Percentiles rank a stretch among this genome's conserved stretches.
Conservation (phyloP, 2,888 invertebrate genomes). For the Cerastis leucographa region DNA sequence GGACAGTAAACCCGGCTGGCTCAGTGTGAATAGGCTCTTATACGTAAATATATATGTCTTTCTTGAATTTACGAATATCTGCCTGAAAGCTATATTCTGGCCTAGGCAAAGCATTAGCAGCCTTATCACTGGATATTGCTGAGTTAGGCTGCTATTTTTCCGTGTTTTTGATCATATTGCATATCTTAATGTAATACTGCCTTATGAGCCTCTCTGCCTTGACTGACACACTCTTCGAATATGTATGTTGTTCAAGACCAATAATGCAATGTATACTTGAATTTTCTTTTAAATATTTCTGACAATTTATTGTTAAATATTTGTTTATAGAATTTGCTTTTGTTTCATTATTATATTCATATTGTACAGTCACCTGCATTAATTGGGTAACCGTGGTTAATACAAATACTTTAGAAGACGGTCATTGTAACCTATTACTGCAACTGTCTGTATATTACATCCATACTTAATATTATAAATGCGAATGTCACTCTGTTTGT, state of each 20-base stretch:
- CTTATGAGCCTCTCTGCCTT: slow-evolving; percentile 25
- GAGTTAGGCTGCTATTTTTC: slow-evolving; percentile 15
- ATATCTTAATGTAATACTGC: slow-evolving; percentile 28
- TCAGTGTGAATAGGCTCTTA: slow-evolving; percentile 2
- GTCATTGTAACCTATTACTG: slow-evolving; percentile 7
- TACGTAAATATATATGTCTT: slow-evolving; percentile 28
- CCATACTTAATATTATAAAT: no score
- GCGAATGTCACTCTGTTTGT: no score
- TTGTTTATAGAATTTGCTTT: not conserved
- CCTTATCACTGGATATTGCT: not conserved
- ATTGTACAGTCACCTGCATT: slow-evolving; percentile 14
- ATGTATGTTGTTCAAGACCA: slow-evolving; percentile 41
- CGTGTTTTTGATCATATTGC: slow-evolving; percentile 20
- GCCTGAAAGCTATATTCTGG: slow-evolving; percentile 19
- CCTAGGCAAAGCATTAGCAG: slow-evolving; percentile 18
- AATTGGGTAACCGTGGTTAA: not conserved
- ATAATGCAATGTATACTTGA: slow-evolving; percentile 2
- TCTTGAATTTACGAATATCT: slow-evolving; percentile 11
- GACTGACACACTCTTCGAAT: slow-evolving; percentile 42
- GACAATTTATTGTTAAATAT: not conserved
- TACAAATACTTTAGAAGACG: not conserved
- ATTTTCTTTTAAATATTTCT: not conserved
- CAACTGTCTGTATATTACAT: slow-evolving; percentile 9
- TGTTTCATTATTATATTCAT: not conserved
- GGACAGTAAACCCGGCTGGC: not conserved